Percentiles rank a stretch among this genome's conserved stretches.
Evolutionary conservation across 2,888 invertebrate genomes (phyloP).

Genomic region (Dimorphilus gyrociliatus): DNA sequence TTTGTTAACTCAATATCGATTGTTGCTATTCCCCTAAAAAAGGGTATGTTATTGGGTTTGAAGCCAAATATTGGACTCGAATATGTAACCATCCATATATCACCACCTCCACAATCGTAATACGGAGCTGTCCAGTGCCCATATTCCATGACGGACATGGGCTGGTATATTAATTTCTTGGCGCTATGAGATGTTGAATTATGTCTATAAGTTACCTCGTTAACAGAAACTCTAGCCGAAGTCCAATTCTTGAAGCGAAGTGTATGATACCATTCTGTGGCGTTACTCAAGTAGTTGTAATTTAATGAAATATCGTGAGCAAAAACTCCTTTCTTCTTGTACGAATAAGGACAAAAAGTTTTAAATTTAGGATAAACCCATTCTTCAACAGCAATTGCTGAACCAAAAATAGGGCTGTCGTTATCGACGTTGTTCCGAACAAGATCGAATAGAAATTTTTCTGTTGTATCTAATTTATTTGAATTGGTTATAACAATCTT

Average conservation of each 20-base stretch:
- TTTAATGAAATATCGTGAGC: constrained; percentile 21
- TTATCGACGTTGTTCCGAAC: constrained; percentile 26
- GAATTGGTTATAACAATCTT: constrained; percentile 10
- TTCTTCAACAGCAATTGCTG: constrained; percentile 21
- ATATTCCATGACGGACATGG: constrained; percentile 14
- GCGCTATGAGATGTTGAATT: neutral
- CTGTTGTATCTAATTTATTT: constrained; percentile 4
- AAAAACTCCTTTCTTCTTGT: constrained; percentile 13
- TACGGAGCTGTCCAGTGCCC: constrained; percentile 78
- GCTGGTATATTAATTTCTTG: constrained; percentile 5
- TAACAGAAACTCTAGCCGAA: constrained; percentile 11
- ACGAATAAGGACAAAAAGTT: constrained; percentile 24
- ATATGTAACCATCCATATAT: constrained; percentile 63
- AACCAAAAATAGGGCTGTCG: constrained; percentile 21
- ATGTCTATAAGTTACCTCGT: constrained; percentile 15
- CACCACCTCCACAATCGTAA: constrained; percentile 52
- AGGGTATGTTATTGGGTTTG: constrained; percentile 2
- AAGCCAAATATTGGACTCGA: constrained; percentile 43
- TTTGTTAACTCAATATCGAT: constrained; percentile 36
- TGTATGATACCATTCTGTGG: constrained; percentile 24
- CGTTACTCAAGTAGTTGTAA: constrained; percentile 19
- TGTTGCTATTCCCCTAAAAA: constrained; percentile 27
- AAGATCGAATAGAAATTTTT: constrained; percentile 17
- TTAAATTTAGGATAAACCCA: constrained; percentile 11
- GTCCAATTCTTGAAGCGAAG: constrained; percentile 13